Evolutionary conservation across 1,140 invertebrate genomes (phyloP).

Genomic region (Chymomyza costata): DNA sequence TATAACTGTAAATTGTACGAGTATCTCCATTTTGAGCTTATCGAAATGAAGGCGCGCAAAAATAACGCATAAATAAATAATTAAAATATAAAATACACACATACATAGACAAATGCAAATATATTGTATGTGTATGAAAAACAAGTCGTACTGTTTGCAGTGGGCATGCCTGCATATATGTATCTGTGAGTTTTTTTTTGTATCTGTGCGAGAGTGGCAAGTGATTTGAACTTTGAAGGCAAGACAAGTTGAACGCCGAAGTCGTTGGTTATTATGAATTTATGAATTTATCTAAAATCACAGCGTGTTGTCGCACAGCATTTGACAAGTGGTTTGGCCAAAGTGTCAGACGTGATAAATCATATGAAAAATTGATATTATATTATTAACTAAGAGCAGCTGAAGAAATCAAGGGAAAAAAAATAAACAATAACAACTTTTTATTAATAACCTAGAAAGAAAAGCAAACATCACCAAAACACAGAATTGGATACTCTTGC

Average conservation of each 20-base stretch:
- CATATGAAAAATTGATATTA: constrained; percentile 43
- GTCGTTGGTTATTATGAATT: constrained; percentile 30
- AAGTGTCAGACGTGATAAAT: constrained; percentile 72
- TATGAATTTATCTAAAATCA: constrained; percentile 73
- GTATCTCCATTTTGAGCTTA: constrained; percentile 64
- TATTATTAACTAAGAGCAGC: neutral
- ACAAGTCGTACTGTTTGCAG: neutral
- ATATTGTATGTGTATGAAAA: neutral
- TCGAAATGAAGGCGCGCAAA: constrained; percentile 64
- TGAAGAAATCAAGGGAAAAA: neutral
- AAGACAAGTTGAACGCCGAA: constrained; percentile 67
- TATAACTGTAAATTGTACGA: constrained; percentile 70
- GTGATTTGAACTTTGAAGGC: constrained; percentile 74
- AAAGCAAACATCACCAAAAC: no score
- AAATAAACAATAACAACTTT: no score
- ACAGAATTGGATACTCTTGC: no score
- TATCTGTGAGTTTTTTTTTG: constrained; percentile 22
- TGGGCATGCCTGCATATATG: constrained; percentile 5
- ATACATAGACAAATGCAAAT: constrained; percentile 15
- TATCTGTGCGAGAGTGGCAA: constrained; percentile 34
- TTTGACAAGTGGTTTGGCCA: constrained; percentile 71
- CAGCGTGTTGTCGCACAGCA: constrained; percentile 54
- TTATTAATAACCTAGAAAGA: no score
- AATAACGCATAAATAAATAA: constrained; percentile 71
- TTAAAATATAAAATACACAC: constrained; percentile 50